Evolutionary conservation across 53 echinoderm and acorn worm species (phyloP).

Genomic region (Paelopatides confundens): DNA sequence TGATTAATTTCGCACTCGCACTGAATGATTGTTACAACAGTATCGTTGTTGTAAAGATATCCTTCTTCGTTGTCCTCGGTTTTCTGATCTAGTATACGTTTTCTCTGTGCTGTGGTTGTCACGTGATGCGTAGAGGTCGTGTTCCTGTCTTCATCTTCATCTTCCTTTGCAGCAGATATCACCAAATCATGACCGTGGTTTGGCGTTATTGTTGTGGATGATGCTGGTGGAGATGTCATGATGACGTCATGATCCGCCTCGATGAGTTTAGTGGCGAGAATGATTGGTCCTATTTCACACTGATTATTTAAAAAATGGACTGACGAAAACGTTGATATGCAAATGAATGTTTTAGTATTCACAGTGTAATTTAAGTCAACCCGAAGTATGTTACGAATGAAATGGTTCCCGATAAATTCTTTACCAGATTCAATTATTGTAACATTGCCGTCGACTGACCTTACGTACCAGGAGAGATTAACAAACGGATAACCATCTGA

Average conservation of each 20-base stretch:
- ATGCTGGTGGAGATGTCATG: not conserved
- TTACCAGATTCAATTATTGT: not conserved
- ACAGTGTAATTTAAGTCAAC: not conserved
- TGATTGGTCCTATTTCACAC: constrained; percentile 26
- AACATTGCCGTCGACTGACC: not conserved
- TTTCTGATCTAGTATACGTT: not conserved
- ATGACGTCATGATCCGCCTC: not conserved
- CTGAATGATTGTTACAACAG: not conserved
- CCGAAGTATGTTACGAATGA: not conserved
- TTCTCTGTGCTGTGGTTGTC: not conserved
- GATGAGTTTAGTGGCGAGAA: not conserved
- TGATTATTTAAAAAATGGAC: not conserved
- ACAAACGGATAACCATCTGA: constrained; percentile 23
- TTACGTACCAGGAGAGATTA: not conserved
- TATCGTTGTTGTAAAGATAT: not conserved
- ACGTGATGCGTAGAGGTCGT: not conserved
- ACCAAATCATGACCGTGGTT: not conserved
- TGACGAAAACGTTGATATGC: constrained; percentile 8
- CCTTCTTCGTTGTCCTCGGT: not conserved
- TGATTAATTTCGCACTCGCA: constrained; percentile 11
- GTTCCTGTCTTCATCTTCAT: not conserved
- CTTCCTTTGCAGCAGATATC: not conserved
- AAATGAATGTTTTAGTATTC: not conserved
- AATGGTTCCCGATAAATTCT: not conserved
- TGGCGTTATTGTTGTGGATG: not conserved